Base-by-base conservation (phyloP, 2,797 vertebrate genomes). In the Rhinella marina region DNA sequence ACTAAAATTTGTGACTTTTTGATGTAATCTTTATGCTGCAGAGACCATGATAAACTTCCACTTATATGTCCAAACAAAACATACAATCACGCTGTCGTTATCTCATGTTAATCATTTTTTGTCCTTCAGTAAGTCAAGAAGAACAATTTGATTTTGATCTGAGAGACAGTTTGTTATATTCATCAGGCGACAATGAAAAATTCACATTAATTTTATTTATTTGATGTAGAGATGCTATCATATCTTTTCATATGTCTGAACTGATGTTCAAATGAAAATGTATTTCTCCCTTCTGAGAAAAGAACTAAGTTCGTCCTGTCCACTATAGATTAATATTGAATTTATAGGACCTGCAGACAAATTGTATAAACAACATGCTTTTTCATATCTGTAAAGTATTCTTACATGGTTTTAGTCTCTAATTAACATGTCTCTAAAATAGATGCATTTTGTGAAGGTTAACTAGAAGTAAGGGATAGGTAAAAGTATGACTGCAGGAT, bases 211-310 rank as follows among this genome's bases (percentile, higher is more conserved):
- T 72, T 72, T 72, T 72, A 72, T 72, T 32, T 29, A 72, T 41
- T 72, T 72, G 16, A 72, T 72, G 29, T 72, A 72, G 68, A 72
- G 68, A 72, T 72, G 29, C 27, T 32, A 17, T 72, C 29, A 72
- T 19, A 32, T 32, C 27, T 19, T 32, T 1, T 32, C 29, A 17
- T 32, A 32, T 72, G 27, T 72, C 68, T 72, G 29, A 32, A 72
- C 29, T 19, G 68, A 72, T 32, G 27, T 17, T 14, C 32, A 32
- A 17, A 72, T 17, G 68, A 16, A 72, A 16, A 72, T 32, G 19
- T 72, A 72, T 41, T 72, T 72, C 32, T 32, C 29, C 32, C 27
- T 72, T 32, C 27, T 72, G 27, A 72, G 29, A 19, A 72, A 17
- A 17, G 16, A 72, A 72, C 14, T 17, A 72, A 72, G 27, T 2